Conservation (phyloP, 2,113 vertebrate species). For the Trichechus manatus region DNA sequence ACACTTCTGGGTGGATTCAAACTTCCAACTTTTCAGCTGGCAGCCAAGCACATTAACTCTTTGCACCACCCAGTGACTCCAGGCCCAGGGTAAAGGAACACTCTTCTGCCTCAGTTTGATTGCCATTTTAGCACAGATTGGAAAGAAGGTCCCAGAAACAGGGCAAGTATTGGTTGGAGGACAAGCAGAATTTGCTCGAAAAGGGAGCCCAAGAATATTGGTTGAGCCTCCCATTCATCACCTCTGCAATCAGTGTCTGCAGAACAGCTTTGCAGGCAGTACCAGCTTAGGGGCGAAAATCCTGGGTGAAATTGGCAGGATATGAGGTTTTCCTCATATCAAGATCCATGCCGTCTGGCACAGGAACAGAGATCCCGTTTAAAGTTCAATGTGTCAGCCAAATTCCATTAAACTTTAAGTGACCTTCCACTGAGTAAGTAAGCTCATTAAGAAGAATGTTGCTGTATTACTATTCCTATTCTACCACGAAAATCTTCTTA, state of each 20-base stretch:
- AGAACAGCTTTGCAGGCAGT: neutral
- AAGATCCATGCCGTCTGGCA: neutral
- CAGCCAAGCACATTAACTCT: neutral
- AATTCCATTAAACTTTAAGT: slow-evolving; percentile 73
- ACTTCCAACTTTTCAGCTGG: neutral
- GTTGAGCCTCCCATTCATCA: neutral
- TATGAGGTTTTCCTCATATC: neutral
- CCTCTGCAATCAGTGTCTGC: neutral
- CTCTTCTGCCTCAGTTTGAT: neutral
- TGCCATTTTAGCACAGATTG: neutral
- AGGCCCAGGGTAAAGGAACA: neutral
- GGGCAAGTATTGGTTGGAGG: neutral
- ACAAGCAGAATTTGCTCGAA: neutral
- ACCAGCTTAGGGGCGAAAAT: neutral
- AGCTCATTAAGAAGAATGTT: slow-evolving; percentile 49
- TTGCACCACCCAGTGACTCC: neutral
- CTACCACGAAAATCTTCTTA: slow-evolving; percentile 26
- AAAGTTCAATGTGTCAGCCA: neutral
- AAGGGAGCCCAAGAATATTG: neutral
- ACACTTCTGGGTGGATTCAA: neutral
- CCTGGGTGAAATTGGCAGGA: slow-evolving; percentile 29
- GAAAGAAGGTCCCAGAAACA: neutral
- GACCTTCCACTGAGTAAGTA: slow-evolving; percentile 64
- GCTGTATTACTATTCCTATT: neutral
- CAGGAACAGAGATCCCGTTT: slow-evolving; percentile 46